These are phyloP conservation scores for Sylvietta virens DNA, from an alignment of 2,113 vertebrate species.

Conservation along the genomic window DNA sequence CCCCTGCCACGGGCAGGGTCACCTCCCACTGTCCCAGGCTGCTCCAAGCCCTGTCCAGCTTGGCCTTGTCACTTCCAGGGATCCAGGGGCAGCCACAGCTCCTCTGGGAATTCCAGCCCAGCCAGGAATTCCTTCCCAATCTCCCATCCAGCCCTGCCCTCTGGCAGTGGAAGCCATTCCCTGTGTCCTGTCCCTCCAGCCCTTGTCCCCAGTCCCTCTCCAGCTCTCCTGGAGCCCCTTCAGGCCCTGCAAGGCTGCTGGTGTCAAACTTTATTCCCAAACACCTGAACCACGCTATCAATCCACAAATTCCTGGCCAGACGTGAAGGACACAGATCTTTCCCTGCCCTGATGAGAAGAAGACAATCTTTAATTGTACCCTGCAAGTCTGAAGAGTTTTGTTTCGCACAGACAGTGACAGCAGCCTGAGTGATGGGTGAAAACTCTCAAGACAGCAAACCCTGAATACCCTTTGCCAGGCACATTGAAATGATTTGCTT, in stretches of 20 bases:
- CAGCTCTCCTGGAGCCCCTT: neutral
- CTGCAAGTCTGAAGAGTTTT: neutral
- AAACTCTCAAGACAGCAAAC: neutral
- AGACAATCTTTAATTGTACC: neutral
- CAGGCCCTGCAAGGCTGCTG: neutral
- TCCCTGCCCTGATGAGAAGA: neutral
- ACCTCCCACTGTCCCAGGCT: fast-evolving
- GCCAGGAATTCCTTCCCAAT: neutral
- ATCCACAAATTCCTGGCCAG: neutral
- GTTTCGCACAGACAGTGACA: neutral
- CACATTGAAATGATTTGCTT: neutral
- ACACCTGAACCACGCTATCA: fast-evolving
- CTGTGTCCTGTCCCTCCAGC: neutral
- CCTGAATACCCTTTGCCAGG: neutral
- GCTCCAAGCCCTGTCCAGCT: fast-evolving
- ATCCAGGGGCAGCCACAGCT: neutral
- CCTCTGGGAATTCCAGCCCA: fast-evolving
- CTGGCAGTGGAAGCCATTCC: neutral
- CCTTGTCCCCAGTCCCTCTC: neutral
- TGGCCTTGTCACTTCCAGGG: neutral
- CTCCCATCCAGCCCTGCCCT: neutral
- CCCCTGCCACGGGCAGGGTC: neutral
- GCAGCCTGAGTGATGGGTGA: neutral
- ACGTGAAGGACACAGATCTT: neutral
- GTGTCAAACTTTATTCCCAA: neutral